Conservation (phyloP, 53 echinoderm and acorn worm species). For the Actinopyga echinites region DNA sequence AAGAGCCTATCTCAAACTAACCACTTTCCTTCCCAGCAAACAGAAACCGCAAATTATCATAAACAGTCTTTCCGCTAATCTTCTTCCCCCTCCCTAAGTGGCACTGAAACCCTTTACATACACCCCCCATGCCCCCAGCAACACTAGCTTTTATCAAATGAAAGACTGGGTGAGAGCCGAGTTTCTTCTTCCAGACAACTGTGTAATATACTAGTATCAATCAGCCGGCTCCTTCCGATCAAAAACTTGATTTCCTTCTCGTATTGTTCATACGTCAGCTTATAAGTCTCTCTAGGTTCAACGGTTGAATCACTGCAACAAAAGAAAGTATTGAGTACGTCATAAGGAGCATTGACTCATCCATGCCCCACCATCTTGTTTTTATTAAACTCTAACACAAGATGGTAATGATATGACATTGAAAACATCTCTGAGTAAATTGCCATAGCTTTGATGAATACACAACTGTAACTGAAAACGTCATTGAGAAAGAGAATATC, state of each 20-base stretch:
- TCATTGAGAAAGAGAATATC: too few species aligned
- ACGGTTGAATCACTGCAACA: slow-evolving; percentile 49
- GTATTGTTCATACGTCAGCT: slow-evolving; percentile 61
- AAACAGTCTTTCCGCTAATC: not conserved
- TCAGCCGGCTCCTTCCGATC: slow-evolving; percentile 52
- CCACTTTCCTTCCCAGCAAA: too few species aligned
- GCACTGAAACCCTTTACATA: not conserved
- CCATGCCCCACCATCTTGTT: not conserved
- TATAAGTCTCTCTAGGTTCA: slow-evolving; percentile 71
- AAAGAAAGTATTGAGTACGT: not conserved
- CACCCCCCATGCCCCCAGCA: too few species aligned
- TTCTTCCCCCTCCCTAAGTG: not conserved
- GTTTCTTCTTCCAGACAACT: not conserved
- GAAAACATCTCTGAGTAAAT: not conserved
- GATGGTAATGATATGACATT: not conserved
- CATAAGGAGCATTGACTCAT: not conserved
- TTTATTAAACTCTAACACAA: not conserved
- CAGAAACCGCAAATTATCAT: too few species aligned
- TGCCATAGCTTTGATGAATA: too few species aligned
- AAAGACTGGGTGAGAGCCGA: slow-evolving; percentile 4
- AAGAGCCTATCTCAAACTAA: too few species aligned
- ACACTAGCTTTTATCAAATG: slow-evolving; percentile 34
- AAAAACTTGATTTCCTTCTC: slow-evolving; percentile 69
- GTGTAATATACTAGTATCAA: slow-evolving; percentile 42
- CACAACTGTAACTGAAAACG: too few species aligned